phyloP scores from a whole-genome alignment of 2,888 invertebrate genomes.

The Nomada lathburiana region DNA sequence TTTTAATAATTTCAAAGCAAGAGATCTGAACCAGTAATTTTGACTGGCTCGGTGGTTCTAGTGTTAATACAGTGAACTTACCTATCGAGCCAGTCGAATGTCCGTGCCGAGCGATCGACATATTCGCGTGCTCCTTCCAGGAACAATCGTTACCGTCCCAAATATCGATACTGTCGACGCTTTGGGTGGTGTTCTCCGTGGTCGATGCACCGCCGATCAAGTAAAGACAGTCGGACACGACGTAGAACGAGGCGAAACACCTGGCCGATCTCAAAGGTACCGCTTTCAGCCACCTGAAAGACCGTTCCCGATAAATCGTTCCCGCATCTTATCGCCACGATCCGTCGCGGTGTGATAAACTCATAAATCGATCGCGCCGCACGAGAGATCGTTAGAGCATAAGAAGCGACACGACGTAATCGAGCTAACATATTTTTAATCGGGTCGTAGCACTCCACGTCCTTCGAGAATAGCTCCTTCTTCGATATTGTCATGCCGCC shows the following conservation, averaged over 20 bases:
- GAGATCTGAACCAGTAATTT: too few species aligned
- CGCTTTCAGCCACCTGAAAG: conserved; percentile 76
- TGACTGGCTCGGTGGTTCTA: too few species aligned
- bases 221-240: conserved; percentile 86
- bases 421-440: conserved; percentile 86
- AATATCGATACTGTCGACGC: conserved; percentile 87
- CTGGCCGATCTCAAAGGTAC: conserved; percentile 76
- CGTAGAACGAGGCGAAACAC: conserved; percentile 79
- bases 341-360: too few species aligned
- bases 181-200: conserved; percentile 83
- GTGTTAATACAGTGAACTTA: neutral
- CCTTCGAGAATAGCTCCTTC: conserved; percentile 86
- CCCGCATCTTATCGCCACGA: neutral
- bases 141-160: conserved; percentile 86
- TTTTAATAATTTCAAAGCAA: too few species aligned
- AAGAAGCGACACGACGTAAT: neutral
- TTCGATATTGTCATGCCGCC: conserved; percentile 89
- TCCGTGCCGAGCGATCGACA: conserved; percentile 89
- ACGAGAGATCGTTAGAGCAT: conserved; percentile 3
- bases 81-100: conserved; percentile 88
- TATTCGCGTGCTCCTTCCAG: conserved; percentile 87
- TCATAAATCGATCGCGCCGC: conserved; percentile 20
- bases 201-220: conserved; percentile 89
- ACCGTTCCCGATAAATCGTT: neutral
- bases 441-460: conserved; percentile 88